Evolutionary conservation across 92 coral and sea anemone genomes (phyloP).

Genomic region (Palythoa caribaeorum): DNA sequence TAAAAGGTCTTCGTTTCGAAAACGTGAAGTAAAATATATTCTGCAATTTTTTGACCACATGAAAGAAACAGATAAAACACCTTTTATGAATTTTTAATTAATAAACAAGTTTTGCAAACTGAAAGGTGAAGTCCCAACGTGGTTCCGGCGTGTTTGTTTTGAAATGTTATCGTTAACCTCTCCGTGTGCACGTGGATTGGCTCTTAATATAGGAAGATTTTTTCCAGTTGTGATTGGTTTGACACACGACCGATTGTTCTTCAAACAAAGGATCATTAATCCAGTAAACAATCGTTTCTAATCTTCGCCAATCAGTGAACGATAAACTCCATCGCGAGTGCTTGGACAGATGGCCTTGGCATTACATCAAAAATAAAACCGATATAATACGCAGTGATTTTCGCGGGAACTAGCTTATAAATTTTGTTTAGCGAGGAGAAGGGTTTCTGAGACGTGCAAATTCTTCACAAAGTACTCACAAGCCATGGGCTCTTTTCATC

Average conservation of each 20-base stretch:
- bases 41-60: background rate
- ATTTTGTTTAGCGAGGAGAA: conserved; percentile 69
- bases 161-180: conserved; percentile 54
- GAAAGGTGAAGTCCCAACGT: conserved; percentile 71
- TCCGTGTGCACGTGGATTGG: conserved; percentile 74
- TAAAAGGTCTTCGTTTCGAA: background rate
- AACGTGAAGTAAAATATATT: background rate
- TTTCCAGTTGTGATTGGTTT: conserved; percentile 64
- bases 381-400: conserved; percentile 83
- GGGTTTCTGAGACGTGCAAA: conserved; percentile 27
- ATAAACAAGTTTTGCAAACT: background rate
- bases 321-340: conserved; percentile 26
- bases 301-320: conserved; percentile 72
- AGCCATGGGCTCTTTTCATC: conserved; percentile 46
- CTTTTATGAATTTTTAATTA: conserved; percentile 56
- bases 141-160: conserved; percentile 84
- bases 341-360: conserved; percentile 81
- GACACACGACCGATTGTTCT: conserved; percentile 66
- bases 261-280: conserved; percentile 62
- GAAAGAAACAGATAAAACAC: background rate
- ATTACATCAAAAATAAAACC: conserved; percentile 61
- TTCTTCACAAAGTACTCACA: conserved; percentile 30
- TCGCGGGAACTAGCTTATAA: conserved; percentile 74
- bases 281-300: conserved; percentile 54
- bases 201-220: conserved; percentile 31